A percentile compares a stretch with the other conserved stretches of the same genome.
Evolutionary conservation across 2,888 invertebrate genomes (phyloP).

Genomic region (Perizoma flavofasciatum): DNA sequence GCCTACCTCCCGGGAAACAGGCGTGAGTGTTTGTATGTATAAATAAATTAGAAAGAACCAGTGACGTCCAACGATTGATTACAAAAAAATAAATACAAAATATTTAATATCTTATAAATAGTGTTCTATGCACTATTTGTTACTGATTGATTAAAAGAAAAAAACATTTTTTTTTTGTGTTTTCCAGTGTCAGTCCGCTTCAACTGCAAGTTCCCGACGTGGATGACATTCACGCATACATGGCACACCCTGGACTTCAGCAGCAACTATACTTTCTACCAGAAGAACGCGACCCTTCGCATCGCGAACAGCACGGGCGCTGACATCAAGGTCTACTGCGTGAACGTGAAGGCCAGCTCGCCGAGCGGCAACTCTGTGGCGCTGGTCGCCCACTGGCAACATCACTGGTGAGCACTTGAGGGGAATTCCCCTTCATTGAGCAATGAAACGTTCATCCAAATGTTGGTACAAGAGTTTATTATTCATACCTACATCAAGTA

Average conservation of each 20-base stretch:
- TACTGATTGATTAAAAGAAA: no score
- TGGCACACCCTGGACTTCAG: constrained; percentile 96
- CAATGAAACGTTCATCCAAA: no score
- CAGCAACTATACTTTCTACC: constrained; percentile 93
- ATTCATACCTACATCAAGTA: no score
- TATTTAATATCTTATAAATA: no score
- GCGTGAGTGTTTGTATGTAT: no score
- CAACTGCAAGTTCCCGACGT: constrained; percentile 93
- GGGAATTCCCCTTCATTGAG: neutral
- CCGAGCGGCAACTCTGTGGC: constrained; percentile 79
- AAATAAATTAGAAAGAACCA: no score
- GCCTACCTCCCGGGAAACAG: no score
- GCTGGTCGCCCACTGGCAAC: constrained; percentile 82
- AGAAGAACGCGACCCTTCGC: constrained; percentile 89
- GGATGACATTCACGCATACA: constrained; percentile 92
- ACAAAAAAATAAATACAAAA: no score
- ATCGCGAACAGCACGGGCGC: constrained; percentile 86
- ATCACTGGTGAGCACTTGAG: constrained; percentile 71
- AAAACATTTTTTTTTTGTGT: neutral
- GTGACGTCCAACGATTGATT: no score
- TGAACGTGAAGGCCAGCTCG: constrained; percentile 84
- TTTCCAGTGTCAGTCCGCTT: constrained; percentile 87
- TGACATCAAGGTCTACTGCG: constrained; percentile 87
- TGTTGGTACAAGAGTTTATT: no score
- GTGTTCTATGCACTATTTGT: no score